Percentiles rank a stretch among this genome's conserved stretches.
phyloP scores from a whole-genome alignment of 2,797 vertebrate species.

The Gobio occitaniae region DNA sequence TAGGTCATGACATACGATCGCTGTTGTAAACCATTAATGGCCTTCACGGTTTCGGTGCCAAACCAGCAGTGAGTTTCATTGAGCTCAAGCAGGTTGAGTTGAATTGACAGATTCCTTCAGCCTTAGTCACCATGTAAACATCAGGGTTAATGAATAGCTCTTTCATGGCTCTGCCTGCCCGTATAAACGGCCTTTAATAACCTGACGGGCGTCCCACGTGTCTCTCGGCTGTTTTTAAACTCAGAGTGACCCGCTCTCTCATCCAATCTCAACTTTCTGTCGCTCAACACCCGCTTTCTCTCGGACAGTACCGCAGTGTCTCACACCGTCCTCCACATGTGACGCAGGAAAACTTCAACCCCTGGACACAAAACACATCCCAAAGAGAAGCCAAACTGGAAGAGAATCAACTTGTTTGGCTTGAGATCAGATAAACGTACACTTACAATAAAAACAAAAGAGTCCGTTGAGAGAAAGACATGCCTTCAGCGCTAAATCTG shows the following conservation, averaged over 20 bases:
- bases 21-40: not conserved
- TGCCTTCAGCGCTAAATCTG: not conserved
- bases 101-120: slow-evolving; percentile 54
- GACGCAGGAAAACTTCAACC: not conserved
- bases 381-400: not conserved
- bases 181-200: slow-evolving; percentile 57
- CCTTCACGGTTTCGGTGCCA: not conserved
- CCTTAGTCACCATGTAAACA: slow-evolving; percentile 63
- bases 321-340: not conserved
- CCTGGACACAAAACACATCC: not conserved
- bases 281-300: slow-evolving; percentile 10
- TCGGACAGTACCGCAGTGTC: slow-evolving; percentile 8
- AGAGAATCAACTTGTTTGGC: slow-evolving; percentile 16
- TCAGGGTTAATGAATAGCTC: slow-evolving; percentile 66
- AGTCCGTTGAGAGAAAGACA: not conserved
- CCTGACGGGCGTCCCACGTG: slow-evolving; percentile 59
- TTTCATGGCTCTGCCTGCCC: slow-evolving; percentile 64
- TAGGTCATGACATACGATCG: not conserved
- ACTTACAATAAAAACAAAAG: not conserved
- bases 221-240: slow-evolving; percentile 64
- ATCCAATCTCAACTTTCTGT: slow-evolving; percentile 12
- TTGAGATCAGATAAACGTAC: not conserved
- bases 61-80: not conserved
- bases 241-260: not conserved
- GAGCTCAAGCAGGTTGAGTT: slow-evolving; percentile 6